Percentiles rank a stretch among this genome's conserved stretches.
Conservation (phyloP, 1,140 invertebrate genomes). For the Spodoptera frugiperda region DNA sequence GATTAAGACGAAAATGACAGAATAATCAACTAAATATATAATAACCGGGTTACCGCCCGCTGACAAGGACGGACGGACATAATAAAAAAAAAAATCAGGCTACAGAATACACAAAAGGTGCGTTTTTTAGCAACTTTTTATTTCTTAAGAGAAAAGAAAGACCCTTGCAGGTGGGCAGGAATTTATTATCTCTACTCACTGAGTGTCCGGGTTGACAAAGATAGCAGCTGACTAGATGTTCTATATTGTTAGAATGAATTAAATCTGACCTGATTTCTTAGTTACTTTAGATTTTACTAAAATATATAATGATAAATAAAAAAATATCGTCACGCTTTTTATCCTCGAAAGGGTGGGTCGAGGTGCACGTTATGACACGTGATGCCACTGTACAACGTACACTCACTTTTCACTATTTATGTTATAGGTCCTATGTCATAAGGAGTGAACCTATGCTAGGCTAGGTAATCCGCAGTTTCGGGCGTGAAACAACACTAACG, state of each 20-base stretch:
- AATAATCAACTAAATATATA: slow-evolving; percentile 33
- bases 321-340: too few species aligned
- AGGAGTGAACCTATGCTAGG: too few species aligned
- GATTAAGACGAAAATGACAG: neutral
- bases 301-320: too few species aligned
- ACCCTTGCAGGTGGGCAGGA: slow-evolving; percentile 49
- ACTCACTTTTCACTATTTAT: too few species aligned
- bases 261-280: too few species aligned
- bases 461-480: too few species aligned
- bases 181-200: slow-evolving; percentile 53
- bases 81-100: slow-evolving; percentile 48
- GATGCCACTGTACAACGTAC: too few species aligned
- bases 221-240: slow-evolving; percentile 1
- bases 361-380: too few species aligned
- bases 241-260: neutral
- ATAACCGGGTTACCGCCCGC: slow-evolving; percentile 24
- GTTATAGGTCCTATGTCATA: too few species aligned
- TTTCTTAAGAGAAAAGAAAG: slow-evolving; percentile 52
- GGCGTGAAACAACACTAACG: too few species aligned
- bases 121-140: slow-evolving; percentile 52
- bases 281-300: too few species aligned
- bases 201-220: slow-evolving; percentile 35
- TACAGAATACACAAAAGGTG: slow-evolving; percentile 49
- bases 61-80: slow-evolving; percentile 41
- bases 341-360: too few species aligned